These are phyloP conservation scores for Pithys albifrons DNA, from an alignment of 2,113 vertebrate species.

Conservation along the genomic window DNA sequence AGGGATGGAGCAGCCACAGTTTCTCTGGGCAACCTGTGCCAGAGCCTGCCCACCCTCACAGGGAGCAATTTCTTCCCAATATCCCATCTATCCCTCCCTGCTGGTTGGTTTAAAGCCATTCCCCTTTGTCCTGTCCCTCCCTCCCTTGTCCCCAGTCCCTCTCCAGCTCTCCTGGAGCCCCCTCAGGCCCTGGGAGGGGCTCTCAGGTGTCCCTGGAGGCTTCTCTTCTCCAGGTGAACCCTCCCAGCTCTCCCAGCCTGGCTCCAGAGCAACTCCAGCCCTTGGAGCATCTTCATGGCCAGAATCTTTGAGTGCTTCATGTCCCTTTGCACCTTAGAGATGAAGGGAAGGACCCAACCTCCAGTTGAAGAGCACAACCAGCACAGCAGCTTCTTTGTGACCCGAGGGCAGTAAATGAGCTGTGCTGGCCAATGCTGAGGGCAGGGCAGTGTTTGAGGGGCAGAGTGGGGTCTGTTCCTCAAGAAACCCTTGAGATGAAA, in stretches of 20 bases:
- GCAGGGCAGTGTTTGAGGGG: not conserved
- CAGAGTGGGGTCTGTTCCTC: not conserved
- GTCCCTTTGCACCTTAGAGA: not conserved
- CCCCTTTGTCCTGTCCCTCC: too few species aligned
- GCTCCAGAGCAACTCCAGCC: not conserved
- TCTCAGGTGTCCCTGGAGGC: not conserved
- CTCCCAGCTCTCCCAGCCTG: not conserved
- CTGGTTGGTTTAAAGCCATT: too few species aligned
- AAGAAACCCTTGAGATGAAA: not conserved
- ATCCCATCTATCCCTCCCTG: too few species aligned
- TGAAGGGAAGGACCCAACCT: not conserved
- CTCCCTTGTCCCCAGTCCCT: too few species aligned
- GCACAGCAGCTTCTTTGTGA: not conserved
- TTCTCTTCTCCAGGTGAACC: not conserved
- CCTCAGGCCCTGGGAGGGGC: not conserved
- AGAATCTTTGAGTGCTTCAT: not conserved
- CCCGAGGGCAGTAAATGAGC: not conserved
- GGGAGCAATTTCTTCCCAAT: too few species aligned
- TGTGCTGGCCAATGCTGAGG: not conserved
- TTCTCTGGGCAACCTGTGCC: not conserved
- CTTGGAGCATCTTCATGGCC: not conserved
- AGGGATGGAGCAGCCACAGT: not conserved
- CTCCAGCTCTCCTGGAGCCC: too few species aligned
- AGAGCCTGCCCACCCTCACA: too few species aligned
- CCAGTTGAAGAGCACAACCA: not conserved